Evolutionary conservation across 2,888 invertebrate species (phyloP).

Genomic region (Trichogramma dendrolimi): DNA sequence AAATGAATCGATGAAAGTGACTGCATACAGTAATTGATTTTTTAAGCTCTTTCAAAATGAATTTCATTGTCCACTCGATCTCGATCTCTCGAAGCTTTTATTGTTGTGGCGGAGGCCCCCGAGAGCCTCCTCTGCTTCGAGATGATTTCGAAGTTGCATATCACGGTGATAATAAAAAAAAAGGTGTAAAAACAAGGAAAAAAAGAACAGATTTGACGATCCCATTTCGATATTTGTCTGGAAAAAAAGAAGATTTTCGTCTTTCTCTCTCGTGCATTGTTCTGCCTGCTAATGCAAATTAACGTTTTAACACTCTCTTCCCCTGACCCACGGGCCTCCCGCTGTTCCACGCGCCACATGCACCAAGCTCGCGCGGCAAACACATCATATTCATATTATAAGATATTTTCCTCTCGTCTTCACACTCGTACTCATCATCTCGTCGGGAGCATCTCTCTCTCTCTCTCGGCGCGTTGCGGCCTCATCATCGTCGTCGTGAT

Average conservation of each 20-base stretch:
- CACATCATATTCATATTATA: not conserved
- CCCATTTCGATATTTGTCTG: constrained; percentile 11
- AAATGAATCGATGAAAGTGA: no score
- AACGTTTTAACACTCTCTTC: constrained; percentile 43
- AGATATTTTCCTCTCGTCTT: constrained; percentile 5
- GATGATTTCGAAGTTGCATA: no score
- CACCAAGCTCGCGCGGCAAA: not conserved
- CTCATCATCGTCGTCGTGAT: no score
- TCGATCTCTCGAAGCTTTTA: not conserved
- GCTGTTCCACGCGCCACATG: constrained; percentile 14
- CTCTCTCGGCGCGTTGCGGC: not conserved
- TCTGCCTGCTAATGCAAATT: constrained; percentile 32
- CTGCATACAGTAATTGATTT: no score
- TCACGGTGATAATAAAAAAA: no score
- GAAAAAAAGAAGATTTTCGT: constrained; percentile 3
- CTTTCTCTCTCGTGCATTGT: not conserved
- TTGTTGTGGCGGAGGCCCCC: not conserved
- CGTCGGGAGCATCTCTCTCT: constrained; percentile 3
- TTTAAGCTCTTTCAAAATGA: no score
- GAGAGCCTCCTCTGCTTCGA: not conserved
- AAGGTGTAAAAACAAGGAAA: no score
- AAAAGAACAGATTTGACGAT: not conserved
- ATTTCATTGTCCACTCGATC: not conserved
- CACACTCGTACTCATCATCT: constrained; percentile 15
- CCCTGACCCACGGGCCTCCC: constrained; percentile 32